Evolutionary conservation across 2,113 vertebrate species (phyloP), one percentile per base, ranked within the genome.

Genomic region (Semicossyphus pulcher): DNA sequence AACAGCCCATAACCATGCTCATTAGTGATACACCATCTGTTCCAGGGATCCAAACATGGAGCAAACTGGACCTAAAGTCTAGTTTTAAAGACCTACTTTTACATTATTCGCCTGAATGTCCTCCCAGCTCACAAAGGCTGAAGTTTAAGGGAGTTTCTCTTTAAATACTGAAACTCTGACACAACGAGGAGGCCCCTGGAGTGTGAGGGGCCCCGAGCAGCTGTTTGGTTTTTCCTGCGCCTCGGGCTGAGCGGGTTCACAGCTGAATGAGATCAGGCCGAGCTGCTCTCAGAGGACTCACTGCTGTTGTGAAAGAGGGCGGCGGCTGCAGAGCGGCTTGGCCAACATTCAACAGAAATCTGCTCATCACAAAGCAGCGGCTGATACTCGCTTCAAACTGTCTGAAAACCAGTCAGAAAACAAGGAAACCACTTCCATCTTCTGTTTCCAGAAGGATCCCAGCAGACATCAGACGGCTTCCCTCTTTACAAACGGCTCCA

Each of bases 271-370:
- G 62, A 57, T 80, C 79, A 82, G 72, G 1, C 2, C 3, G 5
- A 66, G 62, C 34, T 20, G 59, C 73, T 68, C 75, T 82, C 73
- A 14, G 57, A 68, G 62, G 51, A 21, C 42, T 1, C 0, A 0
- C 44, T 34, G 54, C 32, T 80, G 81, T 75, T 76, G 74, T 51
- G 78, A 76, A 84, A 81, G 34, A 81, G 81, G 85, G 78, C 66
- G 85, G 75, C 10, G 81, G 85, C 74, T 21, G 60, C 62, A 65
- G 26, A 52, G 21, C 51, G 23, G 65, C 47, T 60, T 7, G 2
- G 25, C 21, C 48, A 36, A 2, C 1, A 10, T 18, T 32, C 34
- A 9, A 5, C n/a, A 12, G n/a, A 36, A 34, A 6, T 11, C n/a
- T 26, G 36, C 57, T 51, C 47, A 53, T 37, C 34, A 32, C 34